Percentiles rank a stretch among this genome's conserved stretches.
phyloP scores from a whole-genome alignment of 2,888 invertebrate species.

The Trichogramma evanescens region DNA sequence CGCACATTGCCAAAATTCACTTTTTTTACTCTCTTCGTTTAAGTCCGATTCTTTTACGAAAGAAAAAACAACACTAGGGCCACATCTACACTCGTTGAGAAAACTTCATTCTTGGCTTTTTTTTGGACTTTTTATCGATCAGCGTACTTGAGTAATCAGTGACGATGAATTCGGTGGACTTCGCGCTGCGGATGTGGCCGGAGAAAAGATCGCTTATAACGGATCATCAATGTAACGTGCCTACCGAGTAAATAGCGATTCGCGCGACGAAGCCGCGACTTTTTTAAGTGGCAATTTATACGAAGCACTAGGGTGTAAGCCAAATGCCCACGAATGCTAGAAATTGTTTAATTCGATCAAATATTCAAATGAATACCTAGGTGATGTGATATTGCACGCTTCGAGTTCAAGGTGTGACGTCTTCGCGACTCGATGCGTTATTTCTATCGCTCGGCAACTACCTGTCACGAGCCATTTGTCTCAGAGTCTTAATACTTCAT shows the following conservation, averaged over 20 bases:
- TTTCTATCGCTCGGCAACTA: conserved; percentile 6
- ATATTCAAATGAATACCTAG: conserved; percentile 32
- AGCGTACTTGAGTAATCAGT: neutral
- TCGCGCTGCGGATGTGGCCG: neutral
- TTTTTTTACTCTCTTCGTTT: neutral
- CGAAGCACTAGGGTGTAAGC: conserved; percentile 1
- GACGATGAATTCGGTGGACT: too few species aligned
- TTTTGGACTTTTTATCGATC: neutral
- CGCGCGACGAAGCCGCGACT: conserved; percentile 13
- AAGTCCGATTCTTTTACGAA: too few species aligned
- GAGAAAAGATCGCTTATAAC: conserved; percentile 5
- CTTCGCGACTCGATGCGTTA: conserved; percentile 7
- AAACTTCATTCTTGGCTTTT: too few species aligned
- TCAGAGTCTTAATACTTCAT: conserved; percentile 22
- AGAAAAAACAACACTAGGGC: too few species aligned
- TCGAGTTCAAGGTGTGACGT: conserved; percentile 21
- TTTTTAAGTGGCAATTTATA: conserved; percentile 26
- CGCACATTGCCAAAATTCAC: conserved; percentile 20
- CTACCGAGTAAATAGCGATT: conserved; percentile 20
- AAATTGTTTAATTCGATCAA: conserved; percentile 36
- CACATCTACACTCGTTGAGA: too few species aligned
- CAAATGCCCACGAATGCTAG: conserved; percentile 12
- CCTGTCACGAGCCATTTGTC: conserved; percentile 29
- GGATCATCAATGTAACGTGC: conserved; percentile 23
- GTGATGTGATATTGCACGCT: neutral